Conservation (phyloP, 2,888 invertebrate genomes). For the Agrypnus murinus region DNA sequence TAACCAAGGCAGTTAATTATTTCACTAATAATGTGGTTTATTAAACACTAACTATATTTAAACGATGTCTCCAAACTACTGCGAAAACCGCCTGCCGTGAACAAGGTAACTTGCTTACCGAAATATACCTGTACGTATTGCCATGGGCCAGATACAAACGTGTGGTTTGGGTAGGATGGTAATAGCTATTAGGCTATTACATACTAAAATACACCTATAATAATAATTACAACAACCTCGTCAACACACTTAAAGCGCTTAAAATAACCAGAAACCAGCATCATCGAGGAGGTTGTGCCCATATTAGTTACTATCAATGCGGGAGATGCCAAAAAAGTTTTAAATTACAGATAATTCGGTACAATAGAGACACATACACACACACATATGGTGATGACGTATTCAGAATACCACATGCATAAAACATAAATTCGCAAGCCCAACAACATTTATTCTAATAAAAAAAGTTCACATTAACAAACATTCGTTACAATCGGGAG, state of each 20-base stretch:
- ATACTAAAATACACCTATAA: no score
- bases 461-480: conserved; percentile 34
- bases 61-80: no score
- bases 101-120: no score
- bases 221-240: no score
- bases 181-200: no score
- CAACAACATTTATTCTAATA: conserved; percentile 33
- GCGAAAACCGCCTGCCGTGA: no score
- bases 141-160: no score
- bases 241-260: neutral
- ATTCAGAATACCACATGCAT: conserved; percentile 48
- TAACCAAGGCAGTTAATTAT: no score
- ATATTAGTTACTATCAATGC: conserved; percentile 40
- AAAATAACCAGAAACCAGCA: conserved; percentile 3
- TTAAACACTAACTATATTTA: no score
- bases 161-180: no score
- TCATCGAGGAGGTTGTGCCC: conserved; percentile 41
- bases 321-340: conserved; percentile 45
- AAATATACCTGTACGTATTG: no score
- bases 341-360: conserved; percentile 37
- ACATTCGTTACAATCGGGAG: conserved; percentile 13
- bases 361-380: neutral
- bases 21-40: no score
- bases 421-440: conserved; percentile 42
- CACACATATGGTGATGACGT: conserved; percentile 45